phyloP scores from a whole-genome alignment of 2,113 vertebrate species.

The Okapia johnstoni region DNA sequence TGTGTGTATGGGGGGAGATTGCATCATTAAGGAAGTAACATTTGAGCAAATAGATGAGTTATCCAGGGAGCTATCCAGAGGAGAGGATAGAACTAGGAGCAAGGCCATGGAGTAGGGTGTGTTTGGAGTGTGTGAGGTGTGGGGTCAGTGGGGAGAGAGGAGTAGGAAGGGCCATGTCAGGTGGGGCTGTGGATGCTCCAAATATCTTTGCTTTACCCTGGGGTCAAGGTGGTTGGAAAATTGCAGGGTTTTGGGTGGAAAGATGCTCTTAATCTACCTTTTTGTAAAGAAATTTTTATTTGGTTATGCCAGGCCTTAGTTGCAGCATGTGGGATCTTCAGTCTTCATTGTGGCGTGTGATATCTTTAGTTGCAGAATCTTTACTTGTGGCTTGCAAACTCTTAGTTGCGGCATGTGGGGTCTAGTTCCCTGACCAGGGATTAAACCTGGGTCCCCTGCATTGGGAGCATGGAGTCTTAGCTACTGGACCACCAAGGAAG shows the following conservation, averaged over 20 bases:
- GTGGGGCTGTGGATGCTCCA: neutral
- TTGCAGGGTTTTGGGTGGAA: neutral
- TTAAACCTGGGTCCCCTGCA: neutral
- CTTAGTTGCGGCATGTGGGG: neutral
- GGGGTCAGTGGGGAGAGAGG: accelerated
- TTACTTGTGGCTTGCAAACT: neutral
- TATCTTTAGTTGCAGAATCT: neutral
- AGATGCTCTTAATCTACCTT: neutral
- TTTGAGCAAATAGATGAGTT: neutral
- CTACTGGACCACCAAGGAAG: neutral
- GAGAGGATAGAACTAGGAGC: neutral
- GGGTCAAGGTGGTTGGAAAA: neutral
- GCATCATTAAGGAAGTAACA: neutral
- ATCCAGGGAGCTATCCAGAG: neutral
- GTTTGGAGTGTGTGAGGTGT: neutral
- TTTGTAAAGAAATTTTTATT: neutral
- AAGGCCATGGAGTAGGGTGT: neutral
- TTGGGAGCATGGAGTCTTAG: neutral
- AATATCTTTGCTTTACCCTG: neutral
- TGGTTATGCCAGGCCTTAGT: neutral
- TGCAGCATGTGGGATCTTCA: neutral
- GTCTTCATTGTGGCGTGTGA: neutral
- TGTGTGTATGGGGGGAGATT: neutral
- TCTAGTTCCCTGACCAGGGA: neutral
- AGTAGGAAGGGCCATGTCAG: neutral